Evolutionary conservation across 1,140 invertebrate genomes (phyloP).

Genomic region (Atopsyche davidsoni): DNA sequence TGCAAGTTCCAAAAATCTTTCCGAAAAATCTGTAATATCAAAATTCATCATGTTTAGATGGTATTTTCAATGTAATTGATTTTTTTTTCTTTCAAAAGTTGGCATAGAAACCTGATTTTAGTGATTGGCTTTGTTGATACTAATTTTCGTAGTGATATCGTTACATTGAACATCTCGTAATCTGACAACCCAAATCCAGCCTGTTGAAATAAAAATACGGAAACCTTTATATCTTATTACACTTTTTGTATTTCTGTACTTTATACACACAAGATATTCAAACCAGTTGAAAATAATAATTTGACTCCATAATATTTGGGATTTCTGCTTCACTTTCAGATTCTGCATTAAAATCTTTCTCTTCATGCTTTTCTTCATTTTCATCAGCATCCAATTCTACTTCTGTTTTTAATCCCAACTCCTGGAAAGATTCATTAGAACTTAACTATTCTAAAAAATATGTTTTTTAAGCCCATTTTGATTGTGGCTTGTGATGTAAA

Average conservation of each 20-base stretch:
- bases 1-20: constrained; percentile 15
- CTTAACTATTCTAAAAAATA: no score
- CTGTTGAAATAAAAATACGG: constrained; percentile 2
- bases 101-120: constrained; percentile 11
- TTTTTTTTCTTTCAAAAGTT: background rate
- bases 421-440: no score
- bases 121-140: constrained; percentile 10
- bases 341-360: background rate
- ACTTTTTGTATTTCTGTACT: background rate
- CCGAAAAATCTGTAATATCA: constrained; percentile 18
- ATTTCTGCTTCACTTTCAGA: constrained; percentile 4
- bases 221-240: background rate
- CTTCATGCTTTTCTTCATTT: background rate
- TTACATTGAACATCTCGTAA: constrained; percentile 11
- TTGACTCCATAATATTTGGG: constrained; percentile 17
- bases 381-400: constrained; percentile 5
- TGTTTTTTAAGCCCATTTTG: no score
- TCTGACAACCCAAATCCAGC: constrained; percentile 15
- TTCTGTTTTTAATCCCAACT: constrained; percentile 2
- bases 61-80: background rate
- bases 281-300: constrained; percentile 17
- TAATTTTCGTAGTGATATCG: constrained; percentile 10
- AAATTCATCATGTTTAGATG: no score
- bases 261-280: constrained; percentile 2
- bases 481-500: no score